Evolutionary conservation across 2,113 vertebrate genomes (phyloP).

Genomic region (Sorex araneus): DNA sequence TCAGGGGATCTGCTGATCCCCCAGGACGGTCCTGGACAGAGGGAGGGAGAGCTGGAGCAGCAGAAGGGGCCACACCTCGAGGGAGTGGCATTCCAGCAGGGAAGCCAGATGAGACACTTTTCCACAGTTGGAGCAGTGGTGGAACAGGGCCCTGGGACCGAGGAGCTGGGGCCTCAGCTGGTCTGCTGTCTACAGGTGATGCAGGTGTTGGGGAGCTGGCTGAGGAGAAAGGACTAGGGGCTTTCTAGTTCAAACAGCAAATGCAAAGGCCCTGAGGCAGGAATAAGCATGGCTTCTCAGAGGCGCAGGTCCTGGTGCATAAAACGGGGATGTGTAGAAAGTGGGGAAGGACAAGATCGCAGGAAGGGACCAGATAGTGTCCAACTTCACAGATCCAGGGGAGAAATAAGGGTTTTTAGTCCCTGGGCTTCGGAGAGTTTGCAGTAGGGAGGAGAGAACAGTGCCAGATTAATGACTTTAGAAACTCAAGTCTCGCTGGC

Average conservation of each 20-base stretch:
- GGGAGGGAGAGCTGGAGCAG: not conserved
- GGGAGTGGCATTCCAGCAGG: not conserved
- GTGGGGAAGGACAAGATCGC: not conserved
- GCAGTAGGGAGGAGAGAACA: not conserved
- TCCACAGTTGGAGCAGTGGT: not conserved
- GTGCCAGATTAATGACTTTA: not conserved
- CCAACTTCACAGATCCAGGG: not conserved
- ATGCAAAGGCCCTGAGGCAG: not conserved
- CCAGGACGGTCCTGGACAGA: too few species aligned
- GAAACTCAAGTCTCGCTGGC: not conserved
- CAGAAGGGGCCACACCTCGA: not conserved
- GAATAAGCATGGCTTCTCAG: not conserved
- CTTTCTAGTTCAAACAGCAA: not conserved
- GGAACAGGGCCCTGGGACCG: not conserved
- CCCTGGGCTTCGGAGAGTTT: not conserved
- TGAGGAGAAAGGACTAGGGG: not conserved
- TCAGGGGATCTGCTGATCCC: not conserved
- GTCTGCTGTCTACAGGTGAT: not conserved
- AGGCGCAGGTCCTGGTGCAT: not conserved
- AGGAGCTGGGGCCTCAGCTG: not conserved
- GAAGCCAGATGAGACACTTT: not conserved
- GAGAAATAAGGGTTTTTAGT: not conserved
- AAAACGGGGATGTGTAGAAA: not conserved
- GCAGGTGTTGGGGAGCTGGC: not conserved
- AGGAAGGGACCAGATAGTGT: not conserved